Base-by-base conservation (phyloP, 2,113 vertebrate species). In the Argyrosomus japonicus region DNA sequence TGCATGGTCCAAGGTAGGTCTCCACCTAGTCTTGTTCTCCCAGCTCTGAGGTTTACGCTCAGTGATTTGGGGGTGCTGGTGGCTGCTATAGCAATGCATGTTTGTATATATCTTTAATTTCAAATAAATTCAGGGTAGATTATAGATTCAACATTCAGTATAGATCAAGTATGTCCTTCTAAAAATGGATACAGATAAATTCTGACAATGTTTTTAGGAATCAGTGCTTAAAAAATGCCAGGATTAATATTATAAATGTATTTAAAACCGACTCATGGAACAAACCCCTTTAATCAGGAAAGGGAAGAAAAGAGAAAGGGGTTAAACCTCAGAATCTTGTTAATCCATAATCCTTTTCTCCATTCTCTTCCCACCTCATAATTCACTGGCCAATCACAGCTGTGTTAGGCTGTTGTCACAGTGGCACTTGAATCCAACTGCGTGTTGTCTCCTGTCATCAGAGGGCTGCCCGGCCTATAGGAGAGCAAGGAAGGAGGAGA, bases 401-500 rank as follows among this genome's bases (percentile, higher is more conserved):
- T 0, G 91, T 87, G 57, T 87, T 87, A 90, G 0, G 82, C 9
- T 0, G 85, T 83, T 51, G 78, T 91, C 73, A 47, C 67, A 54
- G 89, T 9, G 0, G 87, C 88, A 61, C 56, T 95, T 60, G 68
- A 68, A 50, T 96, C 95, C 7, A 47, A 65, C n/a, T 65, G 13
- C 45, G 14, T 11, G 19, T 68, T n/a, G 4, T 29, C 65, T 68
- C 45, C 23, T 65, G 40, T 47, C 63, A 47, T 90, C 29, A 67
- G 75, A 68, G 75, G 88, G 56, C 91, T 92, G 23, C 89, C 93
- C 13, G 84, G 72, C 90, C 97, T 97, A 92, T 73, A 14, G 87
- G 47, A 76, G 53, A 87, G 68, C 63, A 91, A 85, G 91, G 84
- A 0, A 83, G 75, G 79, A 76, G 36, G 29, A 51, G 36, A 15